Evolutionary conservation across 2,113 vertebrate species (phyloP).

Genomic region (Podilymbus podiceps): DNA sequence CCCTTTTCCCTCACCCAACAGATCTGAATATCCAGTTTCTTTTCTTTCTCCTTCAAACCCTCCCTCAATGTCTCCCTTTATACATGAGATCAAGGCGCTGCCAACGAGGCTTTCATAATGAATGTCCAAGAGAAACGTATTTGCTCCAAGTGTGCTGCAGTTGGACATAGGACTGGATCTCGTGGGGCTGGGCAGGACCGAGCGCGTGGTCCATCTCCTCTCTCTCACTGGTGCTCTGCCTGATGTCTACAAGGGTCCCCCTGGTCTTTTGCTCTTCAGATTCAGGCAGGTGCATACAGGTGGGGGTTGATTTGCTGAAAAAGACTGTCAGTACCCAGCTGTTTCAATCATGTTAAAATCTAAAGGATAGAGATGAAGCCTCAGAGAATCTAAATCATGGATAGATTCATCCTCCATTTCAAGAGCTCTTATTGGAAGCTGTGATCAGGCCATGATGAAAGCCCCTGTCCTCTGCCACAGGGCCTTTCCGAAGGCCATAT

Average conservation of each 20-base stretch:
- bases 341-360: neutral
- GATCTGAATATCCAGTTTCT: neutral
- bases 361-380: neutral
- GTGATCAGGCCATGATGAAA: neutral
- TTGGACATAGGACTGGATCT: neutral
- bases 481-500: neutral
- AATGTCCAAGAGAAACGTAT: neutral
- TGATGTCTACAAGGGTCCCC: fast-evolving
- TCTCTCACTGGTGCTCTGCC: neutral
- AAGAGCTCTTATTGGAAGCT: neutral
- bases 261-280: neutral
- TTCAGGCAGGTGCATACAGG: neutral
- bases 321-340: fast-evolving
- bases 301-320: fast-evolving
- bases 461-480: neutral
- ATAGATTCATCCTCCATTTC: neutral
- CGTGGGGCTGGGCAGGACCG: neutral
- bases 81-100: fast-evolving
- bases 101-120: neutral
- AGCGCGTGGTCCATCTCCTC: neutral
- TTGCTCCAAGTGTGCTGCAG: fast-evolving
- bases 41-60: neutral
- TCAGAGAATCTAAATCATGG: neutral
- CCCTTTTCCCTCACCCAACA: neutral
- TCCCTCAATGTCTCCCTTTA: neutral